These are phyloP conservation scores for Dendrocincla tyrannina DNA, from an alignment of 2,797 vertebrate genomes.

Conservation along the genomic window DNA sequence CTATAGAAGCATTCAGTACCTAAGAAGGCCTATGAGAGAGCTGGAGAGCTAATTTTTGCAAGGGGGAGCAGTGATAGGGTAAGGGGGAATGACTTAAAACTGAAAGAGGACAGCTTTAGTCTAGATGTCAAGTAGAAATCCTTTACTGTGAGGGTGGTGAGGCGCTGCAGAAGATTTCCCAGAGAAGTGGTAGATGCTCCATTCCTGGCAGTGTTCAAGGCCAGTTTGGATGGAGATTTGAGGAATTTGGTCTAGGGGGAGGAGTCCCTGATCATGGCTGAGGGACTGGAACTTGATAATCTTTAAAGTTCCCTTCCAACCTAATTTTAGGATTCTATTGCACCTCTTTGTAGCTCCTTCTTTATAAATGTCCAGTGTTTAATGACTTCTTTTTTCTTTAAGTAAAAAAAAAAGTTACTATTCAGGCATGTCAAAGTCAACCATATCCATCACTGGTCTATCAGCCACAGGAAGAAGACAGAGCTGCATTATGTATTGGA, in stretches of 20 bases:
- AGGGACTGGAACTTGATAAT: background rate
- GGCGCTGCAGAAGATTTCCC: background rate
- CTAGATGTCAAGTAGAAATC: background rate
- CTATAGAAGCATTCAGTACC: background rate
- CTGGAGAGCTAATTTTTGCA: background rate
- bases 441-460: background rate
- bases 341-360: background rate
- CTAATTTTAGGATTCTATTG: background rate
- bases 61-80: too few relatives aligned
- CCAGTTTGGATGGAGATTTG: background rate
- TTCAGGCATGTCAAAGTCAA: background rate
- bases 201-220: background rate
- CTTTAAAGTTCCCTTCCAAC: background rate
- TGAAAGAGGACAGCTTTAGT: background rate
- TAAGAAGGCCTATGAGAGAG: background rate
- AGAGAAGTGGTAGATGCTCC: background rate
- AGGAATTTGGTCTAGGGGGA: background rate
- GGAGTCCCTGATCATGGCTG: background rate
- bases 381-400: background rate
- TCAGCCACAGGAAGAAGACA: background rate
- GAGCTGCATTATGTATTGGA: background rate
- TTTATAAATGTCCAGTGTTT: constrained; percentile 3
- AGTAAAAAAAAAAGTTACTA: background rate
- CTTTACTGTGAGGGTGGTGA: background rate
- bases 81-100: background rate